A percentile compares a stretch with the other conserved stretches of the same genome.
These are phyloP conservation scores for Antechinus stuartii DNA, from an alignment of 2,113 vertebrate genomes.

Conservation along the genomic window DNA sequence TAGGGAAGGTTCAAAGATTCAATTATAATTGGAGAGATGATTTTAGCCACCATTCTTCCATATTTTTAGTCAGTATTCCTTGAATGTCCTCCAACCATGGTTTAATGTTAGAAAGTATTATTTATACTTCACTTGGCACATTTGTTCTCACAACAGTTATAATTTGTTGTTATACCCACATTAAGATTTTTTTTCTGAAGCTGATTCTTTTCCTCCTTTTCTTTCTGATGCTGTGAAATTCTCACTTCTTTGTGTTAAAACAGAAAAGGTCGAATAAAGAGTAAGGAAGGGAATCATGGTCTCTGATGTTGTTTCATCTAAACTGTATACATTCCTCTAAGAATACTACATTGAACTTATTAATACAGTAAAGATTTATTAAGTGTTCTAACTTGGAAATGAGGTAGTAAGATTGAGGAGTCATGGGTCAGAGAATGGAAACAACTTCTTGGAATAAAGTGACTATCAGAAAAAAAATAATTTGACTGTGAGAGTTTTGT, in stretches of 20 bases:
- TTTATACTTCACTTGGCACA: background rate
- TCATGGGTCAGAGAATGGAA: background rate
- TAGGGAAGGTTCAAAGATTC: too few species aligned
- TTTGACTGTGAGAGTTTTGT: background rate
- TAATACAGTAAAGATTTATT: background rate
- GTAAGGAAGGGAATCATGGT: background rate
- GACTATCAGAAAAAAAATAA: background rate
- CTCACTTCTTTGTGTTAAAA: background rate
- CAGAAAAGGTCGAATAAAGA: background rate
- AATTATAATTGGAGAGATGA: too few species aligned
- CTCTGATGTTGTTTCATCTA: background rate
- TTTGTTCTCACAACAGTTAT: background rate
- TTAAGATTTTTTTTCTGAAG: background rate
- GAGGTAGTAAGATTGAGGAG: background rate
- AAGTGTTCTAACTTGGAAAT: background rate
- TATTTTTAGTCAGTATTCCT: background rate
- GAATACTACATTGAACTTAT: background rate
- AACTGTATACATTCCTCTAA: background rate
- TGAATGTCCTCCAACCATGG: background rate
- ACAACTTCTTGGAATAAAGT: background rate
- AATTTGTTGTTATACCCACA: background rate
- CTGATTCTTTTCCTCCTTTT: background rate
- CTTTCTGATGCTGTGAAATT: background rate
- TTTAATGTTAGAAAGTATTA: background rate
- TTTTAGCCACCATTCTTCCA: background rate